Conservation (phyloP, 2,113 vertebrate genomes). For the Oreochromis aureus region DNA sequence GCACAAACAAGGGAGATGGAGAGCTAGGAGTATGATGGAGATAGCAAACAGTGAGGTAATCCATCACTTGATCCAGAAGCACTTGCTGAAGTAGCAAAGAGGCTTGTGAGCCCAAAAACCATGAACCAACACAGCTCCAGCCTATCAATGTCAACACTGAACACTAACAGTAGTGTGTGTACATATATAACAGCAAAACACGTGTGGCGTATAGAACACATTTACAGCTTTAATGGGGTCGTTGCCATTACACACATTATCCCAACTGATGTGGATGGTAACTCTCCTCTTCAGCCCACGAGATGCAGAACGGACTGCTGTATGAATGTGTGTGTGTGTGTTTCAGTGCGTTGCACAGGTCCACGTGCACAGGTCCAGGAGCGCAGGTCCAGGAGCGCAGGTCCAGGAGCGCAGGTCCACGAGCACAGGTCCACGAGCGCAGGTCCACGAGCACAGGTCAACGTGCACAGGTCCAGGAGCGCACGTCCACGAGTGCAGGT, state of each 20-base stretch:
- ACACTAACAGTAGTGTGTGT: background rate
- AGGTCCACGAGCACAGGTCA: fast-evolving
- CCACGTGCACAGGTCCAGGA: background rate
- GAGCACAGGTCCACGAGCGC: fast-evolving
- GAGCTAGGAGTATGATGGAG: slow-evolving; percentile 9
- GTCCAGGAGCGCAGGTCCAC: fast-evolving
- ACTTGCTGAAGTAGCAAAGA: slow-evolving; percentile 40
- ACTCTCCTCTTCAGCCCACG: background rate
- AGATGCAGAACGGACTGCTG: background rate
- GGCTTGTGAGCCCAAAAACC: background rate
- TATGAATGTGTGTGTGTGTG: background rate
- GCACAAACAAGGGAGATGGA: background rate
- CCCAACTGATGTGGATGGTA: background rate
- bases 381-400: no score
- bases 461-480: fast-evolving
- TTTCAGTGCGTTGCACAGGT: no score
- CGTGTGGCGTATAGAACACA: background rate
- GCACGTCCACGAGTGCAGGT: fast-evolving
- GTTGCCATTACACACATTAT: background rate
- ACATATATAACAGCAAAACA: background rate
- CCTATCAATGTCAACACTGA: background rate
- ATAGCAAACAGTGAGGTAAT: slow-evolving; percentile 40
- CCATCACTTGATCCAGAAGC: slow-evolving; percentile 46
- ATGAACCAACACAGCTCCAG: background rate
- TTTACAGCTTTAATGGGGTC: fast-evolving